Base-by-base conservation (phyloP, 2,797 vertebrate genomes). In the Steatocranus sp. region DNA sequence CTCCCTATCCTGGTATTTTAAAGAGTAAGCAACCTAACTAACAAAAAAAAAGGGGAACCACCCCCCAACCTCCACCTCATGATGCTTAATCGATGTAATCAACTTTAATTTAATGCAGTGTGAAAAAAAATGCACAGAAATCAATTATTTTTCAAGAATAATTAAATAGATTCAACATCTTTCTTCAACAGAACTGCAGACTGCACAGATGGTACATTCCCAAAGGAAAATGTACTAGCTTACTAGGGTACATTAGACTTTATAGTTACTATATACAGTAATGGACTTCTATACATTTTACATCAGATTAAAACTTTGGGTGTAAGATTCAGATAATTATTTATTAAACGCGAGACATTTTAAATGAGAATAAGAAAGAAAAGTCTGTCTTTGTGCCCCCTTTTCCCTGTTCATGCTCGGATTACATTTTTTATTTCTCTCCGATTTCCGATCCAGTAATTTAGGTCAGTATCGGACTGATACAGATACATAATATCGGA, bases 81-180 rank as follows among this genome's bases (percentile, higher is more conserved):
- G n/a, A n/a, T n/a, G n/a, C n/a, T n/a, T n/a, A n/a, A n/a, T n/a
- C n/a, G n/a, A n/a, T n/a, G n/a, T n/a, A n/a, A n/a, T n/a, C n/a
- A n/a, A n/a, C 49, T 20, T 50, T 20, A 50, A 50, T 50, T 20
- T 1, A 0, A 50, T 2, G 3, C 5, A 20, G n/a, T 20, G 9
- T 49, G 48, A 0, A 6, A 11, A 20, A 23, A 50, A 50, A 50
- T 51, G 1, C 49, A 51, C 49, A 51, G n/a, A 51, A 51, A 12
- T 51, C 1, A 50, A 50, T 50, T 50, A 20, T 50, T 50, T 20
- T 20, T 50, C n/a, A 4, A 51, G 6, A 23, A 23, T 23, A 23
- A 23, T 23, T 7, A 23, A 51, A 12, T 23, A 12, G 3, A 51
- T 51, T 51, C 11, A 51, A 0, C 50, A 51, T 51, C 50, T 51